Percentiles rank a stretch among this genome's conserved stretches.
Evolutionary conservation across 1,140 invertebrate genomes (phyloP).

Genomic region (Probaryconus sp.): DNA sequence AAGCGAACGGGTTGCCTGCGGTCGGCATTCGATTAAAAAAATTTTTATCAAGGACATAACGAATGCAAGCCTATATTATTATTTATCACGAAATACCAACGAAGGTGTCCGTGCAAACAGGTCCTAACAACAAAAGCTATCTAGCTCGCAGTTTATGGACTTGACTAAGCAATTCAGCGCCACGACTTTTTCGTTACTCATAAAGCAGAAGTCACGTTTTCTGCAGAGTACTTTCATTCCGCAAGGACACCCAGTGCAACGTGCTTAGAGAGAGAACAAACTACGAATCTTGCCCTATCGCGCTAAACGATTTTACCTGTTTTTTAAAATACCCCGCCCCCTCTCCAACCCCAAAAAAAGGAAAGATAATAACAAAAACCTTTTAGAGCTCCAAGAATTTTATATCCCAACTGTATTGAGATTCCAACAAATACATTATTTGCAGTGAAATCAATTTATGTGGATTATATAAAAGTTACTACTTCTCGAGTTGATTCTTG

Average conservation of each 20-base stretch:
- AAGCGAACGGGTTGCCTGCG: background rate
- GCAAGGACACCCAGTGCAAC: slow-evolving; percentile 75
- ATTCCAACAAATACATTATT: no score
- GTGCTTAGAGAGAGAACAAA: slow-evolving; percentile 56
- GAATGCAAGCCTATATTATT: background rate
- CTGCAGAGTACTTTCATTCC: slow-evolving; percentile 75
- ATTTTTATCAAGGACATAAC: slow-evolving; percentile 11
- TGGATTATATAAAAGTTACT: no score
- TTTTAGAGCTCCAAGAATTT: no score
- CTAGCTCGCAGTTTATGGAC: slow-evolving; percentile 23
- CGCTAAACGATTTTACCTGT: slow-evolving; percentile 26
- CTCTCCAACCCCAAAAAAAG: no score
- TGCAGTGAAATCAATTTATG: no score
- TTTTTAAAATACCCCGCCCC: no score
- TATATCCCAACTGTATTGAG: no score
- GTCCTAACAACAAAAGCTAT: slow-evolving; percentile 13
- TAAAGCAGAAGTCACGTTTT: slow-evolving; percentile 76
- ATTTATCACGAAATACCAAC: background rate
- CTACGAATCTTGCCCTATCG: slow-evolving; percentile 62
- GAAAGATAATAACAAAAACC: no score
- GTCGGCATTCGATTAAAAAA: slow-evolving; percentile 6
- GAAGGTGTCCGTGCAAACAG: slow-evolving; percentile 22
- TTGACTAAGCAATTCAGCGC: slow-evolving; percentile 38
- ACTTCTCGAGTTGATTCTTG: no score
- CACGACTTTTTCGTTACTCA: slow-evolving; percentile 43